Conservation (phyloP, 2,113 vertebrate genomes). For the Chrysemys picta region DNA sequence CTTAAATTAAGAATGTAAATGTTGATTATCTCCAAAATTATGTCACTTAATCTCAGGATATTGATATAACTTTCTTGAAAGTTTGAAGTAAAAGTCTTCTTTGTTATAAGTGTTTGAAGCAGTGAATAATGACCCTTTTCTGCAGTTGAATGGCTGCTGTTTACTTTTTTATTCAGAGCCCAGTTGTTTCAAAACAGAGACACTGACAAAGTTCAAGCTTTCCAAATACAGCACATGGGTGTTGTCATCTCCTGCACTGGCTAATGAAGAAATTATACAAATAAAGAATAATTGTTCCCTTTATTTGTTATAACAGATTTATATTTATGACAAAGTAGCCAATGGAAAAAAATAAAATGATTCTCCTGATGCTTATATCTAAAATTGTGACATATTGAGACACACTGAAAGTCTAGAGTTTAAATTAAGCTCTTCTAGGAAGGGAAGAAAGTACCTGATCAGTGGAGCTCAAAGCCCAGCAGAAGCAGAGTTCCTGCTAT, state of each 20-base stretch:
- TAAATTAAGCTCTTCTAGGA: not conserved
- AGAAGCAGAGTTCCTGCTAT: not conserved
- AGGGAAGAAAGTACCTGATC: not conserved
- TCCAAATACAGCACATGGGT: not conserved
- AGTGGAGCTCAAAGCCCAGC: not conserved
- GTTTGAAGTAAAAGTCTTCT: not conserved
- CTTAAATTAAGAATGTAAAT: not conserved
- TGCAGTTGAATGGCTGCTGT: not conserved
- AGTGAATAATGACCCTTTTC: not conserved
- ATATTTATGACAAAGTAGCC: not conserved
- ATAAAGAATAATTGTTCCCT: not conserved
- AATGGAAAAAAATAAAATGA: not conserved
- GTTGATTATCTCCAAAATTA: not conserved
- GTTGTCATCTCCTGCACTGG: not conserved
- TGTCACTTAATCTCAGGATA: not conserved
- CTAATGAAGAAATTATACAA: slow-evolving; percentile 2
- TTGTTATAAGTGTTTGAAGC: not conserved
- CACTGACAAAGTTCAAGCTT: not conserved
- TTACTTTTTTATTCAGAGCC: slow-evolving; percentile 3
- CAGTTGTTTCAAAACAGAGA: not conserved
- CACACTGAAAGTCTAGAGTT: not conserved
- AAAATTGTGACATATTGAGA: not conserved
- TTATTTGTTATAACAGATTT: not conserved
- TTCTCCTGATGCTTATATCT: not conserved
- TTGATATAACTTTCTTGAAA: not conserved